phyloP scores from a whole-genome alignment of 1,140 invertebrate genomes.

The Polypedilum vanderplanki region DNA sequence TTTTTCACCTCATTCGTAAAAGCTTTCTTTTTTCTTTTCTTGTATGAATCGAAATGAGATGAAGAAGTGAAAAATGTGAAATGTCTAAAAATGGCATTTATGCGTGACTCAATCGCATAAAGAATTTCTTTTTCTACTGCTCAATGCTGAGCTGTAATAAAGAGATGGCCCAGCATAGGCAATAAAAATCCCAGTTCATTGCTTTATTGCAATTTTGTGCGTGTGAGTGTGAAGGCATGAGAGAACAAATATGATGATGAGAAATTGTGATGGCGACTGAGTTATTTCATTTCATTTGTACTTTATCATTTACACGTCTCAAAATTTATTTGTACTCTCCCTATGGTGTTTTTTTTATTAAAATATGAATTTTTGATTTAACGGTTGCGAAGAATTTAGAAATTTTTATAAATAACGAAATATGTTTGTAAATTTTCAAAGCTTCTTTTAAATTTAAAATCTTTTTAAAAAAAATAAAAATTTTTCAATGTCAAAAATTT shows the following conservation, averaged over 20 bases:
- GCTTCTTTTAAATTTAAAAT: too few relatives aligned
- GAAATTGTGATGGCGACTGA: background rate
- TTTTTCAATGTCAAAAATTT: too few relatives aligned
- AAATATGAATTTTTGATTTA: too few relatives aligned
- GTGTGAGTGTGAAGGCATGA: background rate
- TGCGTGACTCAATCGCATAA: slow-evolving; percentile 23
- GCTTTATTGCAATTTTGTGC: background rate
- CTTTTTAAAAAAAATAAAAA: too few relatives aligned
- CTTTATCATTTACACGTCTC: background rate
- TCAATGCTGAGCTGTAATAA: background rate
- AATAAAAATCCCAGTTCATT: slow-evolving; percentile 26
- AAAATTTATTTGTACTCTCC: background rate
- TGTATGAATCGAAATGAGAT: slow-evolving; percentile 1
- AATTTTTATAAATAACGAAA: too few relatives aligned
- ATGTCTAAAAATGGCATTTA: slow-evolving; percentile 21
- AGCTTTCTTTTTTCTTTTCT: background rate
- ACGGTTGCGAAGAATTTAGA: background rate
- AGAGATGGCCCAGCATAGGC: slow-evolving; percentile 4
- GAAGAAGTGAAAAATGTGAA: background rate
- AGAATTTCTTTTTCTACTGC: background rate
- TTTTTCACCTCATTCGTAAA: background rate
- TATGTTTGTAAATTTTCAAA: too few relatives aligned
- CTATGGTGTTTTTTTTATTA: too few relatives aligned
- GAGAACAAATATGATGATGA: background rate
- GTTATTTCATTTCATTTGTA: slow-evolving; percentile 8